A percentile compares a stretch with the other conserved stretches of the same genome.
phyloP scores from a whole-genome alignment of 2,888 invertebrate species.

The Drosophila peninsularis region DNA sequence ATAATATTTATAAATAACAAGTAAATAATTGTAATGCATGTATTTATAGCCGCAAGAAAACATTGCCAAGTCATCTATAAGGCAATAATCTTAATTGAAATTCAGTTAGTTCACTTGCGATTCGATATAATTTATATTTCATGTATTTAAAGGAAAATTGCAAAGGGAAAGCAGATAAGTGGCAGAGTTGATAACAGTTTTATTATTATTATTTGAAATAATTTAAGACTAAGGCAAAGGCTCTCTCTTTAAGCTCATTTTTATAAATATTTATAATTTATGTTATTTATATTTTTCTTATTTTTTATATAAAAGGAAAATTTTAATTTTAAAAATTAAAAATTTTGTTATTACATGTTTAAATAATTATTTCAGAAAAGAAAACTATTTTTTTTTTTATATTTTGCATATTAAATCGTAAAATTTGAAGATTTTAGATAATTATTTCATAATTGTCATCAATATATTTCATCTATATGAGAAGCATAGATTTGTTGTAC shows the following conservation, averaged over 20 bases:
- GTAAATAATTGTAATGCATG: slow-evolving; percentile 23
- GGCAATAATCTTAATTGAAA: slow-evolving; percentile 22
- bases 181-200: neutral
- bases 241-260: neutral
- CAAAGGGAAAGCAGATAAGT: neutral
- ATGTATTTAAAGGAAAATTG: neutral
- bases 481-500: no score
- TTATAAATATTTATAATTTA: neutral
- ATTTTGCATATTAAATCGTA: no score
- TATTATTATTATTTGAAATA: neutral
- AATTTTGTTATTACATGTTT: neutral
- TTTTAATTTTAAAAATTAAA: neutral
- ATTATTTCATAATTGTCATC: no score
- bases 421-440: no score
- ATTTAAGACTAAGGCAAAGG: neutral
- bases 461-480: no score
- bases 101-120: slow-evolving; percentile 3
- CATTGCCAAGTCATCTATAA: slow-evolving; percentile 12
- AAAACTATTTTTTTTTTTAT: no score
- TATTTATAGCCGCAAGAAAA: slow-evolving; percentile 33
- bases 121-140: slow-evolving; percentile 9
- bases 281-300: neutral
- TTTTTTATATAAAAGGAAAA: no score
- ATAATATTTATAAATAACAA: slow-evolving; percentile 23
- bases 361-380: no score